A percentile compares a stretch with the other conserved stretches of the same genome.
These are phyloP conservation scores for Mus pahari DNA, from an alignment of 2,113 vertebrate genomes.

Conservation along the genomic window DNA sequence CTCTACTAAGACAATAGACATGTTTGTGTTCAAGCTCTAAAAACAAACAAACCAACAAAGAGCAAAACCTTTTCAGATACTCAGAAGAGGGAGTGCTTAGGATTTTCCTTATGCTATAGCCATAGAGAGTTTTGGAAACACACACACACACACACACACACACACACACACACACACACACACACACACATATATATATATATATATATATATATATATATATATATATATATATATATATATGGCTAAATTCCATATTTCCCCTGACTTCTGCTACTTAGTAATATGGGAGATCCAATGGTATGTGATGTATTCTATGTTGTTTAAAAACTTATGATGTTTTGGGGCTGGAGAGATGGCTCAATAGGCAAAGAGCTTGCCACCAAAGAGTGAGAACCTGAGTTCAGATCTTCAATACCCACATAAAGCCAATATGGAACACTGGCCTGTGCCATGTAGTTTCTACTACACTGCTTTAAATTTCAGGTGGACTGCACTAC, in stretches of 20 bases:
- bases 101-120: background rate
- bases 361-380: background rate
- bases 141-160: background rate
- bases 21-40: conserved; percentile 3
- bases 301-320: background rate
- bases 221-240: too few relatives aligned
- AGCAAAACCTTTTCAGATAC: background rate
- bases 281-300: background rate
- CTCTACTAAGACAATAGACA: background rate
- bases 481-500: too few relatives aligned
- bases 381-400: too few relatives aligned
- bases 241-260: background rate
- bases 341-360: background rate
- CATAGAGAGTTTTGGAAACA: background rate
- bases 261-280: background rate
- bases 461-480: too few relatives aligned
- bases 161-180: too few relatives aligned
- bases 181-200: too few relatives aligned
- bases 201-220: too few relatives aligned
- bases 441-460: too few relatives aligned
- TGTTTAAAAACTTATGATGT: background rate
- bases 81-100: background rate
- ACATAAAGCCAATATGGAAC: background rate
- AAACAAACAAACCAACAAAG: background rate
- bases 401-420: background rate